phyloP scores from a whole-genome alignment of 1,140 invertebrate genomes.

The Eueides isabella region DNA sequence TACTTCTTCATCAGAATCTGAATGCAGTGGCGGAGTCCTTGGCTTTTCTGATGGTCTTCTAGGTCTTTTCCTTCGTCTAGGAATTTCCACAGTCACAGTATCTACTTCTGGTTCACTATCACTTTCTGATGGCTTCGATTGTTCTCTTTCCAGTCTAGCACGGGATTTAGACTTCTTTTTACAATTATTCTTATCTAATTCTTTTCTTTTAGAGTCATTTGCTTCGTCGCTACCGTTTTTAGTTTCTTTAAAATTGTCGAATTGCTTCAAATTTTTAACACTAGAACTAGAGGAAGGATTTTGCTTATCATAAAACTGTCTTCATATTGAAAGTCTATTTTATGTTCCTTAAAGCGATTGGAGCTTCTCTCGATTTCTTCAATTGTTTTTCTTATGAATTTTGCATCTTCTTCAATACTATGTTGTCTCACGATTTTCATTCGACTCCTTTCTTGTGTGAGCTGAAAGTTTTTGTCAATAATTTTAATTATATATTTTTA shows the following conservation, averaged over 20 bases:
- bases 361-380: conserved; percentile 76
- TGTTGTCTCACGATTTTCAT: conserved; percentile 61
- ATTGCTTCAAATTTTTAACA: conserved; percentile 50
- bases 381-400: conserved; percentile 75
- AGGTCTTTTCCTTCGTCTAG: conserved; percentile 73
- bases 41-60: conserved; percentile 73
- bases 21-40: conserved; percentile 67
- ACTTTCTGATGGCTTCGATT: conserved; percentile 79
- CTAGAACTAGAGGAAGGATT: conserved; percentile 50
- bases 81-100: conserved; percentile 80
- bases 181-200: conserved; percentile 70
- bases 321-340: conserved; percentile 22
- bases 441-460: conserved; percentile 55
- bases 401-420: conserved; percentile 75
- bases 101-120: conserved; percentile 77
- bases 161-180: conserved; percentile 75
- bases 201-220: conserved; percentile 65
- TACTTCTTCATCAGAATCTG: conserved; percentile 76
- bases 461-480: conserved; percentile 48
- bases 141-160: conserved; percentile 77
- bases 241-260: conserved; percentile 49
- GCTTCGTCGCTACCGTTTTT: conserved; percentile 59
- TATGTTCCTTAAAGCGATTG: conserved; percentile 54
- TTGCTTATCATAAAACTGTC: conserved; percentile 31
- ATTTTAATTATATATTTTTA: conserved; percentile 20